Percentiles rank a stretch among this genome's conserved stretches.
phyloP scores from a whole-genome alignment of 1,140 invertebrate species.

The Nephila pilipes region DNA sequence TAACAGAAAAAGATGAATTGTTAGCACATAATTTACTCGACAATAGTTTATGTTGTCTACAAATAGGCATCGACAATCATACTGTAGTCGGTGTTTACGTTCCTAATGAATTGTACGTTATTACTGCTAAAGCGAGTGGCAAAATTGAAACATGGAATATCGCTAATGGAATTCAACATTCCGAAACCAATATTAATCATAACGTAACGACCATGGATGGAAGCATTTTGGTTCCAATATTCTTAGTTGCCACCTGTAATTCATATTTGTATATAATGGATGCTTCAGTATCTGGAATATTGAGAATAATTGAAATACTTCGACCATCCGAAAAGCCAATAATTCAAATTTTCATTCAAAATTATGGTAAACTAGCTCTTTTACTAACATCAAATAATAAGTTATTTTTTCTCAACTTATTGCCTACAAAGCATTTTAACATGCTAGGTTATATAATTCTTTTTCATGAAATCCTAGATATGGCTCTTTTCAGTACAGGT shows the following conservation, averaged over 20 bases:
- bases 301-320: constrained; percentile 12
- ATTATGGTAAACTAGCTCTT: constrained; percentile 41
- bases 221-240: neutral
- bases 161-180: neutral
- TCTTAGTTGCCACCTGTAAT: neutral
- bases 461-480: neutral
- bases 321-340: constrained; percentile 31
- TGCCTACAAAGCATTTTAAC: neutral
- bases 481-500: constrained; percentile 20
- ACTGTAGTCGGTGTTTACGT: constrained; percentile 30
- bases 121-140: constrained; percentile 49
- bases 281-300: neutral
- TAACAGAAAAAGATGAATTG: neutral
- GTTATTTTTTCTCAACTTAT: constrained; percentile 27
- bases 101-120: neutral
- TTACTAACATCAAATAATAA: neutral
- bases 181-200: neutral
- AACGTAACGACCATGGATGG: constrained; percentile 4
- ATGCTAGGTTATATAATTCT: constrained; percentile 24
- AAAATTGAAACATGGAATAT: constrained; percentile 31
- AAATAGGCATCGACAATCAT: neutral
- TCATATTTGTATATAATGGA: constrained; percentile 42
- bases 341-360: neutral
- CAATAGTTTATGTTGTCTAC: neutral
- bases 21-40: neutral